Evolutionary conservation across 2,113 vertebrate genomes (phyloP).

Genomic region (Eleginops maclovinus): DNA sequence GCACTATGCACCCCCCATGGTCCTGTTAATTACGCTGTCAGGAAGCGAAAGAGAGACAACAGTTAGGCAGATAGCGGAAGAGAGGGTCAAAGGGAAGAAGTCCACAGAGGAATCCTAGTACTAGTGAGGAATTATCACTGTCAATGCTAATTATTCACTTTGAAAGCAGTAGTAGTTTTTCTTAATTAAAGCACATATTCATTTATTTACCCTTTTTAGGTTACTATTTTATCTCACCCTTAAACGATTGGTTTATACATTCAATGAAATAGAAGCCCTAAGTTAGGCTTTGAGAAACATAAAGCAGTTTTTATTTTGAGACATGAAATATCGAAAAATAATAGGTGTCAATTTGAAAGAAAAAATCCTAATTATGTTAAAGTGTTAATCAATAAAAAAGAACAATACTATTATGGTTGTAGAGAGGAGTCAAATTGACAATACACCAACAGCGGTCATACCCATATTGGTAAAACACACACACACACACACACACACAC

Average conservation of each 20-base stretch:
- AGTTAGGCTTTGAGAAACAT: neutral
- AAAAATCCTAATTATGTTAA: neutral
- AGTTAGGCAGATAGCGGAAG: slow-evolving; percentile 33
- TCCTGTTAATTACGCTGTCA: slow-evolving; percentile 72
- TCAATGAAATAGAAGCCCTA: neutral
- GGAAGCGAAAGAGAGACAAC: slow-evolving; percentile 33
- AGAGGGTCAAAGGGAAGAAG: slow-evolving; percentile 42
- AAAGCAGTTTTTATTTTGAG: neutral
- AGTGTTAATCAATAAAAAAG: neutral
- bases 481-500: neutral
- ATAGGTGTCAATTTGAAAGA: neutral
- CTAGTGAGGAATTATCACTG: neutral
- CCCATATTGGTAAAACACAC: neutral
- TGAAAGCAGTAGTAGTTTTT: neutral
- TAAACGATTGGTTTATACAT: neutral
- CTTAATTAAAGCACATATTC: neutral
- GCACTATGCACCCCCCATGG: slow-evolving; percentile 44
- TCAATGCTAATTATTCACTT: neutral
- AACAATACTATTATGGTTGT: neutral
- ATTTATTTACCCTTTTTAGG: neutral
- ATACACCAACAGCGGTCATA: neutral
- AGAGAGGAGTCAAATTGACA: neutral
- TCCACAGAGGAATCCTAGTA: slow-evolving; percentile 27
- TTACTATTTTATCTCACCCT: neutral
- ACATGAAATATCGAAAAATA: neutral